Evolutionary conservation across 2,113 vertebrate genomes (phyloP).

Genomic region (Cavia porcellus): DNA sequence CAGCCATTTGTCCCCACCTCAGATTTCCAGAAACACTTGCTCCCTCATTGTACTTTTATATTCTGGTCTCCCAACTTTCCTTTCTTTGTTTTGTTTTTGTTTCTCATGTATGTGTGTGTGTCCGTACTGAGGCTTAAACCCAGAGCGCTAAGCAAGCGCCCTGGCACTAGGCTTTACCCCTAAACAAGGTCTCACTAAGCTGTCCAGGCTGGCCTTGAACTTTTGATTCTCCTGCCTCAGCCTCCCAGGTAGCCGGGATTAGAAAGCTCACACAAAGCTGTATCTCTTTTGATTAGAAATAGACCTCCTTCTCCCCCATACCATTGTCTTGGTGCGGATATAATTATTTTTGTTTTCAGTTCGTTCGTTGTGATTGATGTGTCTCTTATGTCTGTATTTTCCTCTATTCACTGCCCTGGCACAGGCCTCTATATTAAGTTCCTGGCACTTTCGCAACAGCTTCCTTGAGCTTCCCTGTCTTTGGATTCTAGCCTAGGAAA

Average conservation of each 20-base stretch:
- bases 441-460: not conserved
- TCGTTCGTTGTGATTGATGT: not conserved
- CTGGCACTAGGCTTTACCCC: not conserved
- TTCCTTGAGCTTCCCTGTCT: not conserved
- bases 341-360: not conserved
- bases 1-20: not conserved
- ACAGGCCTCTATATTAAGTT: not conserved
- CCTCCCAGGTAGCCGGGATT: not conserved
- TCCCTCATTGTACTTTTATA: not conserved
- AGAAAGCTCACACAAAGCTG: not conserved
- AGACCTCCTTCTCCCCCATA: not conserved
- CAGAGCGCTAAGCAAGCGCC: not conserved
- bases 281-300: slow-evolving; percentile 29
- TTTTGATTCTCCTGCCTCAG: not conserved
- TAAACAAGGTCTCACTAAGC: not conserved
- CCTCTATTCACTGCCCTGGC: not conserved
- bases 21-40: not conserved
- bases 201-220: not conserved
- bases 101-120: not conserved
- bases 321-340: not conserved
- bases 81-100: not conserved
- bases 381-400: not conserved
- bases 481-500: slow-evolving; percentile 9
- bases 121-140: not conserved
- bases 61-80: not conserved